A percentile compares a stretch with the other conserved stretches of the same genome.
These are phyloP conservation scores for Scaptomyza montana DNA, from an alignment of 1,140 invertebrate genomes.

Conservation along the genomic window DNA sequence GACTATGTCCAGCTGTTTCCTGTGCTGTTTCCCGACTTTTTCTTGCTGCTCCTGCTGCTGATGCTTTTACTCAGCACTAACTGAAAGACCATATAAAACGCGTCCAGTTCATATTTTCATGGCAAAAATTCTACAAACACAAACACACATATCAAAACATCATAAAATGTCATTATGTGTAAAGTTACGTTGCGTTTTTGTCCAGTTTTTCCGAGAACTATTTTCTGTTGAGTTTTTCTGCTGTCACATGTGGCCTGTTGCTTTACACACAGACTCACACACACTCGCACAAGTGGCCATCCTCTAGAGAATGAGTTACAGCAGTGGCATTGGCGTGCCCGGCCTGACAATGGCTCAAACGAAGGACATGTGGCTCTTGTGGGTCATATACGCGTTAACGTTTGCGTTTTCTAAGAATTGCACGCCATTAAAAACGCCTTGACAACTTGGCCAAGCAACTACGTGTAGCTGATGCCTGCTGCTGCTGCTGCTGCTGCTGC, in stretches of 20 bases:
- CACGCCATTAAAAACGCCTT: conserved; percentile 75
- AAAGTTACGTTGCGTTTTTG: conserved; percentile 54
- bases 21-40: neutral
- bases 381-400: conserved; percentile 15
- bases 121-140: neutral
- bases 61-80: conserved; percentile 11
- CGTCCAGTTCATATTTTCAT: conserved; percentile 33
- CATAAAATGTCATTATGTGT: conserved; percentile 80
- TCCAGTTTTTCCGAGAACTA: conserved; percentile 12
- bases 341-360: conserved; percentile 65
- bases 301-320: conserved; percentile 44
- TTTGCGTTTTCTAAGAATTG: conserved; percentile 66
- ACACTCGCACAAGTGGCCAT: conserved; percentile 20
- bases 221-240: conserved; percentile 69
- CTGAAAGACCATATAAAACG: conserved; percentile 62
- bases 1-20: conserved; percentile 7
- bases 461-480: too few species aligned
- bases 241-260: conserved; percentile 73
- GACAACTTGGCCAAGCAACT: conserved; percentile 35
- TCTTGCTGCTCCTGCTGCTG: neutral
- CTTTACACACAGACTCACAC: conserved; percentile 49
- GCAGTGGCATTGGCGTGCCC: conserved; percentile 63
- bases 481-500: neutral
- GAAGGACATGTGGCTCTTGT: conserved; percentile 66
- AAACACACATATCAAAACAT: conserved; percentile 30